Conservation (phyloP, 2,888 invertebrate species). For the Eudemis profundana region DNA sequence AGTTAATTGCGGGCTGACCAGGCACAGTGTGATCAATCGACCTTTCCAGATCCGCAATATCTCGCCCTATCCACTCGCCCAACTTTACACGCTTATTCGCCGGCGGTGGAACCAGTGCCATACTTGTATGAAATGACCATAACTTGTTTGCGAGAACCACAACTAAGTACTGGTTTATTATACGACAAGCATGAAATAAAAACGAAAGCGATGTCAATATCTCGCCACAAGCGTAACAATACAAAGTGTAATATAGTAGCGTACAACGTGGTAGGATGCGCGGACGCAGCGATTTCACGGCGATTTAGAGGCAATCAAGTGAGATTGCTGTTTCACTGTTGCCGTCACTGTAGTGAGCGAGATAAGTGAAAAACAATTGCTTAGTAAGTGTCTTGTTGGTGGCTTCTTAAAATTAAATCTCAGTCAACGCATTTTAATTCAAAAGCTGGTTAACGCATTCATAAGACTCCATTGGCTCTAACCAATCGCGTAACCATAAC, state of each 20-base stretch:
- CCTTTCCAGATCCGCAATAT: no score
- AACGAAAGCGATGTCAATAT: slow-evolving; percentile 36
- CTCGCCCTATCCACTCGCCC: no score
- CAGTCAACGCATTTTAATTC: neutral
- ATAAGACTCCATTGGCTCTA: no score
- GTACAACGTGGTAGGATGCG: slow-evolving; percentile 10
- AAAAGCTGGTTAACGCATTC: no score
- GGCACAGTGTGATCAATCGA: no score
- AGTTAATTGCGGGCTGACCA: no score
- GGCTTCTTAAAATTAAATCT: neutral
- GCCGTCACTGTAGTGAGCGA: slow-evolving; percentile 38
- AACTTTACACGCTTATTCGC: no score
- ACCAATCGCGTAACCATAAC: no score
- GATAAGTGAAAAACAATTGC: slow-evolving; percentile 27
- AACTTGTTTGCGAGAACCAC: neutral
- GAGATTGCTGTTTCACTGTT: slow-evolving; percentile 50
- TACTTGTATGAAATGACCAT: neutral
- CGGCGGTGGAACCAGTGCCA: no score
- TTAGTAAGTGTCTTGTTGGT: slow-evolving; percentile 1
- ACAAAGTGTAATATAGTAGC: slow-evolving; percentile 26
- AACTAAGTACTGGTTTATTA: slow-evolving; percentile 8
- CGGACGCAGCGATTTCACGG: slow-evolving; percentile 60
- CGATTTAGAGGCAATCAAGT: slow-evolving; percentile 52
- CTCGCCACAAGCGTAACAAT: slow-evolving; percentile 32
- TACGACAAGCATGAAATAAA: slow-evolving; percentile 25